Conservation (phyloP, 2,797 vertebrate genomes). For the Pseudochaenichthys georgianus region DNA sequence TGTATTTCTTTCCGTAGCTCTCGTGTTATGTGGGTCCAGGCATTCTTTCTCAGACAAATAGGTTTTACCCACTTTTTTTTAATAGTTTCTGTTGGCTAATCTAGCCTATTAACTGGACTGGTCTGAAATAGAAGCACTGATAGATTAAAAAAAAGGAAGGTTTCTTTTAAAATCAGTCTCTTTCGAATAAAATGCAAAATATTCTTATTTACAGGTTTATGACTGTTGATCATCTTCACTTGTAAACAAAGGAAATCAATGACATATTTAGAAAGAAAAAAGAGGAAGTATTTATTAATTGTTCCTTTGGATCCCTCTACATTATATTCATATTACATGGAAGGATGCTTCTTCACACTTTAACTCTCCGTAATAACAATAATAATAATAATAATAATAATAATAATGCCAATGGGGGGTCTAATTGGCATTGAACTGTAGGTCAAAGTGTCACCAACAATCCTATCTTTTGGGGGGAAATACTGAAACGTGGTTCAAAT, state of each 20-base stretch:
- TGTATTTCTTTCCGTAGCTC: slow-evolving; percentile 50
- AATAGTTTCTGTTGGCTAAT: slow-evolving; percentile 67
- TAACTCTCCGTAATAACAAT: slow-evolving; percentile 44
- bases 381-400: slow-evolving; percentile 69
- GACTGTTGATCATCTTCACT: slow-evolving; percentile 44
- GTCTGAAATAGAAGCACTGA: slow-evolving; percentile 60
- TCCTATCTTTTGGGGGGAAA: slow-evolving; percentile 40
- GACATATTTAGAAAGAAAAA: slow-evolving; percentile 32
- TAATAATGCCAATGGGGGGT: slow-evolving; percentile 51
- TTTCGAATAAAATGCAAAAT: slow-evolving; percentile 83
- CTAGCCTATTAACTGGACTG: slow-evolving; percentile 71
- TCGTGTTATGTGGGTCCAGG: slow-evolving; percentile 43
- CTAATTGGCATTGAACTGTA: slow-evolving; percentile 50
- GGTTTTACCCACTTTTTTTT: not conserved
- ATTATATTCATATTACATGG: slow-evolving; percentile 41
- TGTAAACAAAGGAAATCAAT: slow-evolving; percentile 46
- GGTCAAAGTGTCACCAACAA: slow-evolving; percentile 66
- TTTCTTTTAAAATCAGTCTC: slow-evolving; percentile 69
- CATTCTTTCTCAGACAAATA: slow-evolving; percentile 32
- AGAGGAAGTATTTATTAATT: slow-evolving; percentile 3
- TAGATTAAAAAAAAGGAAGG: slow-evolving; percentile 38
- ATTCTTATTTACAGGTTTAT: slow-evolving; percentile 85
- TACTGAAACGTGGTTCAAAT: slow-evolving; percentile 74
- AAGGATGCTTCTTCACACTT: slow-evolving; percentile 23
- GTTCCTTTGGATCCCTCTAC: slow-evolving; percentile 53